Evolutionary conservation across 2,888 invertebrate species (phyloP), one percentile per base, ranked within the genome.

Genomic region (Hipparchia sbordonii): DNA sequence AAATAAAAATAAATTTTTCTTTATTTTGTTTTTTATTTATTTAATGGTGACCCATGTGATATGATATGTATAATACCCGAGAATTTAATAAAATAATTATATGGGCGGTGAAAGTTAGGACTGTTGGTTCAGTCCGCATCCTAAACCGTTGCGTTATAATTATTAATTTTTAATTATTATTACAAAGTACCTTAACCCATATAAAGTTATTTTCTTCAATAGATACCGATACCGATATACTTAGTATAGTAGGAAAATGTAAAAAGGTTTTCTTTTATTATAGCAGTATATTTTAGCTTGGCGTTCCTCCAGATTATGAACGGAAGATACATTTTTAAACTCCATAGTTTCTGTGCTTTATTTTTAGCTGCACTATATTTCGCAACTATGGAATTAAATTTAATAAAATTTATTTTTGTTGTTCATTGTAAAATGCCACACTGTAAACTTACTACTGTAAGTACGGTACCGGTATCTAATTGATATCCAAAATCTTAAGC

Each of bases 241-340:
- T 23, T 33, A 5, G 52, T 52, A 23, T 51, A 48, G 6, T 6
- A 48, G 56, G 57, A 56, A 67, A 67, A 67, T 57, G 46, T 56
- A 57, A 67, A 67, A 67, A 67, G 45, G 23, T 67, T 57, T 67
- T 46, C 56, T 56, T 56, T 67, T 67, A 67, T 7, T 56, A 67
- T 46, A 45, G 56, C 67, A 67, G 46, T 56, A 67, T 46, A 65
- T 67, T 67, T 67, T 67, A 6, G 13, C 67, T 67, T 67, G 67
- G 67, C 67, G 45, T 46, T 13, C 13, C 57, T 67, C 67, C 67
- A 67, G 67, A 67, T 67, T 67, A 67, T 67, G 67, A 67, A 67
- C 67, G 56, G 67, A 46, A 57, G 67, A 57, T 67, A 57, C 67
- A 67, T 67, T 67, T 67, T 67, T 56, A 56, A 67, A 65, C 65